Conservation (phyloP, 1,140 invertebrate genomes). For the Coptotermes formosanus region DNA sequence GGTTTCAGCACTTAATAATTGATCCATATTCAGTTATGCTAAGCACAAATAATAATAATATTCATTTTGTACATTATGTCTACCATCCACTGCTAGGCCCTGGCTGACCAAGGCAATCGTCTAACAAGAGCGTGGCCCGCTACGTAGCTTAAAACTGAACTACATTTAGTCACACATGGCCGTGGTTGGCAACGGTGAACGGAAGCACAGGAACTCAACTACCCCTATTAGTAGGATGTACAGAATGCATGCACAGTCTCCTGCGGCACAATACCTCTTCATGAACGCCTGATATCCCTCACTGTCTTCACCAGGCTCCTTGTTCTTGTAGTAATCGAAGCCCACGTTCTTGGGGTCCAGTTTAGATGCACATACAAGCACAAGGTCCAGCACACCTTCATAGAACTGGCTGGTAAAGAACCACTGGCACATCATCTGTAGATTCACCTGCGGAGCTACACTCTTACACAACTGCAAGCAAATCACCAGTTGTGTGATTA, state of each 20-base stretch:
- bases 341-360: constrained; percentile 87
- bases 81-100: too few relatives aligned
- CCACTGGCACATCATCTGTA: constrained; percentile 73
- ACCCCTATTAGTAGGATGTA: too few relatives aligned
- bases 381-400: constrained; percentile 85
- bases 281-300: constrained; percentile 70
- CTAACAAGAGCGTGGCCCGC: too few relatives aligned
- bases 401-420: constrained; percentile 78
- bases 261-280: constrained; percentile 52
- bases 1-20: too few relatives aligned
- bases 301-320: constrained; percentile 75
- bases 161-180: too few relatives aligned
- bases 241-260: not conserved
- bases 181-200: too few relatives aligned
- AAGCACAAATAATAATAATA: too few relatives aligned
- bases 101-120: too few relatives aligned
- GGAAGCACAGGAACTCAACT: too few relatives aligned
- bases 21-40: too few relatives aligned
- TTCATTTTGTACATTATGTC: too few relatives aligned
- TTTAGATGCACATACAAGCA: constrained; percentile 77
- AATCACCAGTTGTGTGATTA: not conserved
- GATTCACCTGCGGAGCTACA: constrained; percentile 75
- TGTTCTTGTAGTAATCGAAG: constrained; percentile 83
- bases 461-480: constrained; percentile 73
- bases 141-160: too few relatives aligned